These are phyloP conservation scores for Tinea pellionella DNA, from an alignment of 2,888 invertebrate genomes.

Conservation along the genomic window DNA sequence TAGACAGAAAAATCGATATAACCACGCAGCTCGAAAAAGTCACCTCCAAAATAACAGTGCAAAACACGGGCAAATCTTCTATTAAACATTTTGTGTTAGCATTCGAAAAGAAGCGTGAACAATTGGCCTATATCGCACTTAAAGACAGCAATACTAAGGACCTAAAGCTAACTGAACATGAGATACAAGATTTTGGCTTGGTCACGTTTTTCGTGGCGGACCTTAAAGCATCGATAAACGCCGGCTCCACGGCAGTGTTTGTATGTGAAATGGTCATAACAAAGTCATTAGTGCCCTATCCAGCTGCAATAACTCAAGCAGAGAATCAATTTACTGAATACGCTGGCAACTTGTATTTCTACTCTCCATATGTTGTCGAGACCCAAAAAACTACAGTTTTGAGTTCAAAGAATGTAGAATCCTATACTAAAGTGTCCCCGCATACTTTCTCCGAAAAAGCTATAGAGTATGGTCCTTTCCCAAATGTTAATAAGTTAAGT, in stretches of 20 bases:
- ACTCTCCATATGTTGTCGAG: conserved; percentile 82
- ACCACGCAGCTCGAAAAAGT: conserved; percentile 91
- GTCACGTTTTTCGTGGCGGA: conserved; percentile 68
- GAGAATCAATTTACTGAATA: conserved; percentile 95
- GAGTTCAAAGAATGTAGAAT: conserved; percentile 83
- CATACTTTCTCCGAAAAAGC: conserved; percentile 80
- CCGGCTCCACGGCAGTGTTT: conserved; percentile 69
- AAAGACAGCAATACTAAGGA: conserved; percentile 73
- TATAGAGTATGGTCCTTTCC: conserved; percentile 91
- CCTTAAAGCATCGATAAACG: conserved; percentile 69
- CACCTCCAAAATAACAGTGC: conserved; percentile 80
- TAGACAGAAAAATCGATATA: conserved; percentile 88
- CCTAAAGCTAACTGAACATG: conserved; percentile 60
- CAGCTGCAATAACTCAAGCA: conserved; percentile 88
- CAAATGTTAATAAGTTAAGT: conserved; percentile 72
- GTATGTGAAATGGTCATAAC: conserved; percentile 80
- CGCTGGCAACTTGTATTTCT: conserved; percentile 85
- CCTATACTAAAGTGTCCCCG: conserved; percentile 85
- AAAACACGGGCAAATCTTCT: conserved; percentile 82
- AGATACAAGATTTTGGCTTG: conserved; percentile 59
- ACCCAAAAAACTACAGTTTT: conserved; percentile 85
- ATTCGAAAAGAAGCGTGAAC: conserved; percentile 72
- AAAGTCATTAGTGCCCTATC: conserved; percentile 84
- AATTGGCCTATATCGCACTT: conserved; percentile 81
- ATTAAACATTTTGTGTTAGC: conserved; percentile 78